These are phyloP conservation scores for Papilio glaucus DNA, from an alignment of 1,140 invertebrate species.

Conservation along the genomic window DNA sequence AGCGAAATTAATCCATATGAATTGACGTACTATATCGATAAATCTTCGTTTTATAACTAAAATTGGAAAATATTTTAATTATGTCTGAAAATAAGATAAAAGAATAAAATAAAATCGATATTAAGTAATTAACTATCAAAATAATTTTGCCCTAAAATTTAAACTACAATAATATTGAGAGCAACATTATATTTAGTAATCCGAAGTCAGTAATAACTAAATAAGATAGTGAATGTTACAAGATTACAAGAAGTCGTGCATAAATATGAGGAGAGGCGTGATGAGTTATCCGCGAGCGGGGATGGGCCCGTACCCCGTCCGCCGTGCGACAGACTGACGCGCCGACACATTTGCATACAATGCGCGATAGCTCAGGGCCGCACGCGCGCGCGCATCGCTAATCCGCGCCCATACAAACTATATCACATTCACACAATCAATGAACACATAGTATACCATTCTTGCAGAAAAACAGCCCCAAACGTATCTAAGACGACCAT, in stretches of 20 bases:
- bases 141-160: too few species aligned
- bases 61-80: too few species aligned
- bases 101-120: too few species aligned
- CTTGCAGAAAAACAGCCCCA: constrained; percentile 19
- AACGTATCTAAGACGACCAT: not conserved
- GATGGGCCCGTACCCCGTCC: constrained; percentile 13
- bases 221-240: constrained; percentile 8
- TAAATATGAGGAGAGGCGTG: constrained; percentile 44
- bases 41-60: too few species aligned
- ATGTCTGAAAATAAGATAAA: too few species aligned
- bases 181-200: too few species aligned
- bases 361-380: constrained; percentile 74
- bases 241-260: constrained; percentile 40
- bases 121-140: too few species aligned
- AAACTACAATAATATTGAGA: too few species aligned
- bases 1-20: too few species aligned
- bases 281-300: constrained; percentile 55
- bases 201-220: constrained; percentile 1
- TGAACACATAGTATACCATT: constrained; percentile 49
- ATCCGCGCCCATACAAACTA: constrained; percentile 66
- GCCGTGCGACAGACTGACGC: constrained; percentile 52
- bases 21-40: too few species aligned
- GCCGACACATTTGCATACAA: constrained; percentile 75
- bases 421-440: constrained; percentile 63
- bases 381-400: constrained; percentile 69